Evolutionary conservation across 2,888 invertebrate genomes (phyloP).

Genomic region (Limnephilus rhombicus): DNA sequence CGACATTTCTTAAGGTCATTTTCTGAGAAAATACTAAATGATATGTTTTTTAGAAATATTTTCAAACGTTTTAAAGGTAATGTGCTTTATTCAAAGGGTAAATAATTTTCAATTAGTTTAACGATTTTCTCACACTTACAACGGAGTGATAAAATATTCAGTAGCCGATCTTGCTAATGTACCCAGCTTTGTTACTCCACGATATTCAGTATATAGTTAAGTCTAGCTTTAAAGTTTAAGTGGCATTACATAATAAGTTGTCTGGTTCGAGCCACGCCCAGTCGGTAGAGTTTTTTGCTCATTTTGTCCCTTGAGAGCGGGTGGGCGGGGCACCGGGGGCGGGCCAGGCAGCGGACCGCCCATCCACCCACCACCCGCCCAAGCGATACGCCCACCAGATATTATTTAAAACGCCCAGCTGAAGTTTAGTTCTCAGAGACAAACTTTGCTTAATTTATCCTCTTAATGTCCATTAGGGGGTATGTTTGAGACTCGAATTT

Average conservation of each 20-base stretch:
- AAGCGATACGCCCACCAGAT: slow-evolving; percentile 70
- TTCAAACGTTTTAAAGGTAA: background rate
- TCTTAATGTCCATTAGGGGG: background rate
- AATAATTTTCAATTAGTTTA: background rate
- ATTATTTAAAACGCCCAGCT: slow-evolving; percentile 53
- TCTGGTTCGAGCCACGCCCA: slow-evolving; percentile 59
- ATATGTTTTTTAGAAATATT: background rate
- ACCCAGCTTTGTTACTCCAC: background rate
- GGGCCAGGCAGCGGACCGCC: slow-evolving; percentile 70
- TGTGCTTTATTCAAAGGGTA: background rate
- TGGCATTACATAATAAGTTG: slow-evolving; percentile 43
- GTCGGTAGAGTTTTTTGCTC: slow-evolving; percentile 57
- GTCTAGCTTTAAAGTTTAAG: slow-evolving; percentile 5
- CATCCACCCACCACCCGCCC: slow-evolving; percentile 66
- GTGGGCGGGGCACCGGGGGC: slow-evolving; percentile 72
- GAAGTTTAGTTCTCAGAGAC: slow-evolving; percentile 19
- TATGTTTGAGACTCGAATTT: background rate
- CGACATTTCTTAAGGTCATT: background rate
- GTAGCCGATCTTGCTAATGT: background rate
- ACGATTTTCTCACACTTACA: background rate
- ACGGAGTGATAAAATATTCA: background rate
- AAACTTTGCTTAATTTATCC: background rate
- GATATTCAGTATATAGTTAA: background rate
- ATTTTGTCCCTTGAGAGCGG: slow-evolving; percentile 51
- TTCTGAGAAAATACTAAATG: background rate